Conservation (phyloP, 2,797 vertebrate species). For the Tolypeutes matacus region DNA sequence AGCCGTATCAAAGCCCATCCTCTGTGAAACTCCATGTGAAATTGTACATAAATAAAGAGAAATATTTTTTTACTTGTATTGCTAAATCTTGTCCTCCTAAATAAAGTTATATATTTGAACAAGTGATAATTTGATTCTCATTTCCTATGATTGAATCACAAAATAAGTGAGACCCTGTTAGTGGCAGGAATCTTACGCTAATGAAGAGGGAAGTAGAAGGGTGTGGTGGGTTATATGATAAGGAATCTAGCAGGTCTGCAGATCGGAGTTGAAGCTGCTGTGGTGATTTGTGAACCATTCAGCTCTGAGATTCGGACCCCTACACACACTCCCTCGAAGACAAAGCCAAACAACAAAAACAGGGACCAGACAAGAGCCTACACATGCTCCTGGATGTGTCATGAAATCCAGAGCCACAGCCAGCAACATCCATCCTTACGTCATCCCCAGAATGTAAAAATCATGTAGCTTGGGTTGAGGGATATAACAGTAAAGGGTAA, state of each 20-base stretch:
- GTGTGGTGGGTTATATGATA: background rate
- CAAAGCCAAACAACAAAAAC: background rate
- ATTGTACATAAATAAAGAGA: background rate
- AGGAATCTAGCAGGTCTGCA: background rate
- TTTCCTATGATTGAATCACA: background rate
- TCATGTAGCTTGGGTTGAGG: background rate
- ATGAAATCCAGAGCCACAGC: background rate
- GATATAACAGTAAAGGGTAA: background rate
- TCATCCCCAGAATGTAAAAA: background rate
- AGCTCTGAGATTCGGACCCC: background rate
- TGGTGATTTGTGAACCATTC: background rate
- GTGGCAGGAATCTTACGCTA: background rate
- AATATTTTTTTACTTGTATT: background rate
- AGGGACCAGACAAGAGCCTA: background rate
- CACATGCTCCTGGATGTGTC: accelerated
- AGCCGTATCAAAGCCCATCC: background rate
- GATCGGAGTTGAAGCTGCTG: background rate
- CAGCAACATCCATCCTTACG: background rate
- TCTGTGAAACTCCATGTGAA: background rate
- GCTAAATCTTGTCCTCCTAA: background rate
- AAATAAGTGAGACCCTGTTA: background rate
- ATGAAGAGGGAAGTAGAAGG: background rate
- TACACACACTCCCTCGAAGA: background rate
- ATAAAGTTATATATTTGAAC: background rate
- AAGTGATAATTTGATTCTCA: background rate